phyloP scores from a whole-genome alignment of 2,888 invertebrate species.

The Periphyllus acericola region DNA sequence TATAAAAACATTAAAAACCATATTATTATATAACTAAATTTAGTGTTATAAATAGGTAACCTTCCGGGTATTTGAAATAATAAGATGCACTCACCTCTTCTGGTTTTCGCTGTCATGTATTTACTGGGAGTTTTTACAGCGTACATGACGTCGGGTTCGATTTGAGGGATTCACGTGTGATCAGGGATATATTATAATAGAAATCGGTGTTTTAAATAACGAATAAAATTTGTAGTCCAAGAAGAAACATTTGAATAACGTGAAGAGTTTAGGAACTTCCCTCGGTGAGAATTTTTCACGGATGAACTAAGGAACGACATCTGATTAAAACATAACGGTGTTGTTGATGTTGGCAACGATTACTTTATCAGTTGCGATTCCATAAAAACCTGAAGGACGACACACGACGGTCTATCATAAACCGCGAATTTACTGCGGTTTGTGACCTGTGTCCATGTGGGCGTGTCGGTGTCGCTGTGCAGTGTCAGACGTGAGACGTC shows the following conservation, averaged over 20 bases:
- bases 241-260: slow-evolving; percentile 31
- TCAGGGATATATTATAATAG: background rate
- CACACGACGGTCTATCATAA: no score
- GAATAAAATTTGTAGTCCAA: background rate
- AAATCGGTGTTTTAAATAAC: background rate
- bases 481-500: no score
- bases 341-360: slow-evolving; percentile 25
- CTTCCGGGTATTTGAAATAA: slow-evolving; percentile 26
- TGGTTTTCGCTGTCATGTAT: slow-evolving; percentile 57
- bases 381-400: no score
- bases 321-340: background rate
- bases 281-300: slow-evolving; percentile 32
- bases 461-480: no score
- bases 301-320: slow-evolving; percentile 27
- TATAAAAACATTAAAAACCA: background rate
- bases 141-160: slow-evolving; percentile 18
- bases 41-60: slow-evolving; percentile 48
- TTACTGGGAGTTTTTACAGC: slow-evolving; percentile 58
- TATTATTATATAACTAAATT: background rate
- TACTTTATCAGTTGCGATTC: background rate
- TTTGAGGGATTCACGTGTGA: background rate
- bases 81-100: slow-evolving; percentile 51
- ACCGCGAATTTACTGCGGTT: no score
- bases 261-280: slow-evolving; percentile 19
- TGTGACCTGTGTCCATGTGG: no score